phyloP scores from a whole-genome alignment of 2,888 invertebrate genomes.

The Drosophila phalerata region DNA sequence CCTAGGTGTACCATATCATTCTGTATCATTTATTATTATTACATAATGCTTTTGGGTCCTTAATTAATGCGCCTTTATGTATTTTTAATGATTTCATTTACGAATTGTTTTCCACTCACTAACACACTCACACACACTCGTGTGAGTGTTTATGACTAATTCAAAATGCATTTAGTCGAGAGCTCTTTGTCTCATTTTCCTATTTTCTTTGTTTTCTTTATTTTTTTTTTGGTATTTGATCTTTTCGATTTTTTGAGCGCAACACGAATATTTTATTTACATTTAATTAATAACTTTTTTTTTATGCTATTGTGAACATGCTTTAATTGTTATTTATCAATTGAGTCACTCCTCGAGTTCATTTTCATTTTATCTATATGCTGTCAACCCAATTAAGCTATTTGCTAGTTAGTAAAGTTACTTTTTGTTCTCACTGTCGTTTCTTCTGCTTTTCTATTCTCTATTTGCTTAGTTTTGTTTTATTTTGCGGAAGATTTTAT shows the following conservation, averaged over 20 bases:
- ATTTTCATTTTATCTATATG: neutral
- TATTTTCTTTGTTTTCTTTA: slow-evolving; percentile 4
- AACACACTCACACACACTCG: slow-evolving; percentile 1
- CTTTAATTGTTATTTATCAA: slow-evolving; percentile 45
- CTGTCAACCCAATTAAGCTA: slow-evolving; percentile 34
- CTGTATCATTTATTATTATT: slow-evolving; percentile 27
- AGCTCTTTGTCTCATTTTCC: slow-evolving; percentile 36
- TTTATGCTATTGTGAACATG: slow-evolving; percentile 43
- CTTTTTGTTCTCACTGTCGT: slow-evolving; percentile 9
- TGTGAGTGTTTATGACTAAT: slow-evolving; percentile 35
- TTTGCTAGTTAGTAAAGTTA: slow-evolving; percentile 30
- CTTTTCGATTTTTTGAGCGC: slow-evolving; percentile 23
- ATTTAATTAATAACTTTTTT: slow-evolving; percentile 46
- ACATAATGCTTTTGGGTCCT: slow-evolving; percentile 32
- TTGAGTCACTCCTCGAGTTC: slow-evolving; percentile 33
- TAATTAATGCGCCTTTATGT: slow-evolving; percentile 40
- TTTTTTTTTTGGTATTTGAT: neutral
- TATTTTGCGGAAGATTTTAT: slow-evolving; percentile 20
- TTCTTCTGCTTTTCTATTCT: neutral
- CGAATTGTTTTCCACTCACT: slow-evolving; percentile 30
- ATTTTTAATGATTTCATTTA: slow-evolving; percentile 38
- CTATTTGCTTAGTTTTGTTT: slow-evolving; percentile 22
- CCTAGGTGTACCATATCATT: slow-evolving; percentile 8
- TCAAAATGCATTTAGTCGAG: slow-evolving; percentile 33
- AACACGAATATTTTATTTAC: slow-evolving; percentile 61